A percentile compares a stretch with the other conserved stretches of the same genome.
Evolutionary conservation across 30 jellyfish, hydroid and myxozoan genomes (phyloP).

Genomic region (Aurelia sp.): DNA sequence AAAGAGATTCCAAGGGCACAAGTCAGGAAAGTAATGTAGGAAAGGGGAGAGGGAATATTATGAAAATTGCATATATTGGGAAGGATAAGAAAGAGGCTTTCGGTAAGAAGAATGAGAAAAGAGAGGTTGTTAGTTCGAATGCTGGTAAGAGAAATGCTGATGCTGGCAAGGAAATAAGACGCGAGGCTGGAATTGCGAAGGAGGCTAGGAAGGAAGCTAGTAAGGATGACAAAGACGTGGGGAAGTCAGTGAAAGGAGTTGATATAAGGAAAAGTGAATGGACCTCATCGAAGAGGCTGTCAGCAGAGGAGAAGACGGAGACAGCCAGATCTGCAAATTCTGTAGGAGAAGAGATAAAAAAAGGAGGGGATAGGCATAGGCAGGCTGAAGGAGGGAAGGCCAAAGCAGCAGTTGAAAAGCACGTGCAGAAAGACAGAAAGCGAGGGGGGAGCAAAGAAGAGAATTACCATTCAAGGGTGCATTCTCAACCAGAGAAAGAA

Average conservation of each 20-base stretch:
- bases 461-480: too few species aligned
- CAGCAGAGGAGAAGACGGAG: too few species aligned
- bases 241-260: too few species aligned
- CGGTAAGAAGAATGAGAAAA: background rate
- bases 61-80: background rate
- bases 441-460: background rate
- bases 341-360: background rate
- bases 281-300: constrained; percentile 2
- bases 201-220: background rate
- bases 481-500: constrained; percentile 5
- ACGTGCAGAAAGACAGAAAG: background rate
- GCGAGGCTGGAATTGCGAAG: background rate
- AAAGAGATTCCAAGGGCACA: too few species aligned
- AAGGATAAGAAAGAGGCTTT: background rate
- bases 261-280: background rate
- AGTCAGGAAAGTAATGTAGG: background rate
- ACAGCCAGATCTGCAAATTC: too few species aligned
- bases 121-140: background rate
- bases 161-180: too few species aligned
- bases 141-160: background rate
- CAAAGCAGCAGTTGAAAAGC: background rate
- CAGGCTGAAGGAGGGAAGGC: too few species aligned
- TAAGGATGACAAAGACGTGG: background rate
- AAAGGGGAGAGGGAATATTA: background rate
- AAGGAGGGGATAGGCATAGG: background rate